phyloP scores from a whole-genome alignment of 2,888 invertebrate genomes.

The Brachyptera putata region DNA sequence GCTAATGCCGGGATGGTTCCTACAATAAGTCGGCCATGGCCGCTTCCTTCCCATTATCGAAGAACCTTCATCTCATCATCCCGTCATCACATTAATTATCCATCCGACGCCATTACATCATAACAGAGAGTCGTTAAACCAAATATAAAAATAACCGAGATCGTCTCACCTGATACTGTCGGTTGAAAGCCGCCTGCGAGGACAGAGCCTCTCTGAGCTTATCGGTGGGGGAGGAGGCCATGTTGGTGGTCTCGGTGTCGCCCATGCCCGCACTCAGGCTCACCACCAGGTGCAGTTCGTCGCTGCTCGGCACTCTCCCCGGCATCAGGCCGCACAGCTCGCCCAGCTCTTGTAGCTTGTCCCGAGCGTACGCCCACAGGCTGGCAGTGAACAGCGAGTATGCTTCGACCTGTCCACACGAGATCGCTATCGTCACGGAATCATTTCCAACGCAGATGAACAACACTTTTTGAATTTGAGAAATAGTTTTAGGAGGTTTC shows the following conservation, averaged over 20 bases:
- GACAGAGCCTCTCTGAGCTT: conserved; percentile 86
- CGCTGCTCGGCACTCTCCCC: conserved; percentile 71
- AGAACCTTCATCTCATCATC: too few relatives aligned
- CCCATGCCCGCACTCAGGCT: conserved; percentile 89
- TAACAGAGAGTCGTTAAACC: too few relatives aligned
- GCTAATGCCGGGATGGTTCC: too few relatives aligned
- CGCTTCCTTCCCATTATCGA: too few relatives aligned
- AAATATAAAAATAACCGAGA: too few relatives aligned
- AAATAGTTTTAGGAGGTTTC: too few relatives aligned
- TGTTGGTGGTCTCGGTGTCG: conserved; percentile 54
- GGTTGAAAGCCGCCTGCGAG: conserved; percentile 82
- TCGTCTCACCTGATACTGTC: conserved; percentile 80
- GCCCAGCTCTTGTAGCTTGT: conserved; percentile 82
- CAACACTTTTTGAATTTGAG: too few relatives aligned
- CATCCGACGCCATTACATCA: too few relatives aligned
- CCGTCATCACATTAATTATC: too few relatives aligned
- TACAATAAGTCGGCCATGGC: too few relatives aligned
- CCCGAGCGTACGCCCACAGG: conserved; percentile 82
- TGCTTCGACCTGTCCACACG: conserved; percentile 49
- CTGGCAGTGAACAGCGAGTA: conserved; percentile 83
- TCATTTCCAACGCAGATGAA: too few relatives aligned
- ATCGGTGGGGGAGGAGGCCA: conserved; percentile 63
- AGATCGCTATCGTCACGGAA: too few relatives aligned
- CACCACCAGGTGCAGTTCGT: conserved; percentile 85
- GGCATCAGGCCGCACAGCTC: conserved; percentile 88